Evolutionary conservation across 2,888 invertebrate genomes (phyloP).

Genomic region (Thymelicus lineola): DNA sequence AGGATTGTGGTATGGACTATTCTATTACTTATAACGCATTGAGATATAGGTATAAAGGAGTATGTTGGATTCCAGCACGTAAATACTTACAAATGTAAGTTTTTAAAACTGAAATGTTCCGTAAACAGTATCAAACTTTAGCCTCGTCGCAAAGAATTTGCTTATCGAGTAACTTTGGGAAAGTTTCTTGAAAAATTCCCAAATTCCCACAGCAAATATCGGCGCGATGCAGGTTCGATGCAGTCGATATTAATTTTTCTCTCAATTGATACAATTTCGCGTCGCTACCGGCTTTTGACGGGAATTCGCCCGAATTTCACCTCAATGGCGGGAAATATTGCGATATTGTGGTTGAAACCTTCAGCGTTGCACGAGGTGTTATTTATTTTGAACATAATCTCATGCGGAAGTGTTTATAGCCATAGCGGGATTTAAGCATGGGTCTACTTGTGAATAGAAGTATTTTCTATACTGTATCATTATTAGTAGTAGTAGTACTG

Average conservation of each 20-base stretch:
- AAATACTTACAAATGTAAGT: not conserved
- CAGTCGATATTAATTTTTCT: conserved; percentile 45
- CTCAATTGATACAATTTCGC: conserved; percentile 43
- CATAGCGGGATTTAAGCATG: no score
- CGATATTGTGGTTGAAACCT: conserved; percentile 28
- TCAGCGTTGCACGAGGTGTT: conserved; percentile 14
- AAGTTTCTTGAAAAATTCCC: conserved; percentile 36
- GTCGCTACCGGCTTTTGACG: conserved; percentile 36
- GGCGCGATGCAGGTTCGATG: conserved; percentile 32
- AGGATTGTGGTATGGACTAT: no score
- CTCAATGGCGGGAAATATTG: conserved; percentile 33
- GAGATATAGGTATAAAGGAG: no score
- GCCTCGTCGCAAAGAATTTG: conserved; percentile 29
- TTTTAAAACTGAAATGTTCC: conserved; percentile 13
- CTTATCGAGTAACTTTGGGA: conserved; percentile 29
- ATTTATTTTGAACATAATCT: conserved; percentile 12
- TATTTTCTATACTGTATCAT: no score
- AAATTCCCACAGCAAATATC: conserved; percentile 30
- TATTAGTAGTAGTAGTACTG: no score
- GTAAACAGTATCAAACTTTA: conserved; percentile 14
- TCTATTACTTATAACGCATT: no score
- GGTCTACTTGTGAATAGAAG: no score
- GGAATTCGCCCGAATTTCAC: conserved; percentile 33
- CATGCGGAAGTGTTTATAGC: not conserved
- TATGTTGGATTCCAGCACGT: no score